Base-by-base conservation (phyloP, 2,888 invertebrate species). In the Aphodius granarius region DNA sequence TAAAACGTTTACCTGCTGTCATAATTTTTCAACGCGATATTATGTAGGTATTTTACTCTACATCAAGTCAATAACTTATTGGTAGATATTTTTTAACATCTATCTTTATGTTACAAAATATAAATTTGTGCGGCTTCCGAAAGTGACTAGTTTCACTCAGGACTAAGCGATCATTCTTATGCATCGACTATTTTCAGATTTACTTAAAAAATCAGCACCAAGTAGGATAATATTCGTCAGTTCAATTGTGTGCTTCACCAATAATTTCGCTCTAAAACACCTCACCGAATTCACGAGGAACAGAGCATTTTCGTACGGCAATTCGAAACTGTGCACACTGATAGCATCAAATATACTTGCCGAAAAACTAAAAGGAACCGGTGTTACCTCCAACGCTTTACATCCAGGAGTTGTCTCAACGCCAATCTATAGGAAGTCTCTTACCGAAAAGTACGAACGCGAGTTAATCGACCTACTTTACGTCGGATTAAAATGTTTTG, bases 171-270 rank as follows among this genome's bases (percentile, higher is more conserved):
- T n/a, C n/a, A n/a, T n/a, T n/a, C n/a, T n/a, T n/a, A n/a, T n/a
- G n/a, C n/a, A n/a, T n/a, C n/a, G n/a, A n/a, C n/a, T n/a, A n/a
- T 16, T 16, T 83, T 18, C 74, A 86, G 86, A 83, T 81, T 77
- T 86, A 23, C 77, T 86, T 71, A 86, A 85, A 75, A 85, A 85
- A 79, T 83, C 85, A 15, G 82, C 83, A 2, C 84, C 85, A 70
- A 83, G 84, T 74, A 79, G 86, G 43, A 85, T 86, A 72, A 83
- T 86, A 16, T 86, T 84, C 76, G 84, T 85, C 5, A 84, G 84
- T 71, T 86, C 86, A n/a, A 81, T 83, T 0, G 73, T 79, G 4
- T 84, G 85, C 0, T 85, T 80, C 78, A 80, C 82, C 77, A 83
- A 82, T 74, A 83, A 83, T 73, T 78, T 85, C 4, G 81, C 81